Evolutionary conservation across 2,113 vertebrate species (phyloP).

Genomic region (Eurypyga helias): DNA sequence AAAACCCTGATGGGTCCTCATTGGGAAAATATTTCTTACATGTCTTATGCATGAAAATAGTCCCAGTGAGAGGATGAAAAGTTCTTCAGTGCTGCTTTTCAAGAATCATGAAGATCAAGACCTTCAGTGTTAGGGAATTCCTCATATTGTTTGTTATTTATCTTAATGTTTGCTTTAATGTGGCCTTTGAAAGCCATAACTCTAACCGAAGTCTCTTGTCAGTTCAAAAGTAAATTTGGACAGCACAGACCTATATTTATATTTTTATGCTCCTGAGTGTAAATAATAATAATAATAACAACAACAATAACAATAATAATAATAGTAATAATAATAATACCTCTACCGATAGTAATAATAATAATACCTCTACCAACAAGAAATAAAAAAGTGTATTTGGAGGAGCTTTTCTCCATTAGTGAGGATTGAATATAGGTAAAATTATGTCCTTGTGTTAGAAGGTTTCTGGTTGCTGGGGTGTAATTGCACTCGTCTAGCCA

Average conservation of each 20-base stretch:
- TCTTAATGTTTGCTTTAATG: slow-evolving; percentile 7
- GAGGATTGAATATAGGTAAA: not conserved
- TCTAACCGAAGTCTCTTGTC: not conserved
- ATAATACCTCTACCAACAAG: not conserved
- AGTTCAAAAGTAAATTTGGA: not conserved
- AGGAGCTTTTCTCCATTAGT: not conserved
- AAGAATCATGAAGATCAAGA: not conserved
- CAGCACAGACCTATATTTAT: not conserved
- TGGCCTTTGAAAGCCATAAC: not conserved
- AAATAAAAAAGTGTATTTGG: not conserved
- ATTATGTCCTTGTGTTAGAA: rapidly evolving
- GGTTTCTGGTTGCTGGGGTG: not conserved
- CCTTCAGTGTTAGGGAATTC: not conserved
- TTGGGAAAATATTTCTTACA: not conserved
- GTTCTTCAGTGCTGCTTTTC: not conserved
- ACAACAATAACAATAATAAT: too few species aligned
- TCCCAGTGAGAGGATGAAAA: not conserved
- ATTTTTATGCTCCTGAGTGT: not conserved
- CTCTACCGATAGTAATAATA: not conserved
- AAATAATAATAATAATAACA: not conserved
- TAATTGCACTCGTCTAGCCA: not conserved
- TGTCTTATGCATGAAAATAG: not conserved
- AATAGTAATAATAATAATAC: not conserved
- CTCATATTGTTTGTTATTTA: not conserved
- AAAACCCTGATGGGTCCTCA: not conserved